Base-by-base conservation (phyloP, 2,888 invertebrate genomes). In the Macaria notata region DNA sequence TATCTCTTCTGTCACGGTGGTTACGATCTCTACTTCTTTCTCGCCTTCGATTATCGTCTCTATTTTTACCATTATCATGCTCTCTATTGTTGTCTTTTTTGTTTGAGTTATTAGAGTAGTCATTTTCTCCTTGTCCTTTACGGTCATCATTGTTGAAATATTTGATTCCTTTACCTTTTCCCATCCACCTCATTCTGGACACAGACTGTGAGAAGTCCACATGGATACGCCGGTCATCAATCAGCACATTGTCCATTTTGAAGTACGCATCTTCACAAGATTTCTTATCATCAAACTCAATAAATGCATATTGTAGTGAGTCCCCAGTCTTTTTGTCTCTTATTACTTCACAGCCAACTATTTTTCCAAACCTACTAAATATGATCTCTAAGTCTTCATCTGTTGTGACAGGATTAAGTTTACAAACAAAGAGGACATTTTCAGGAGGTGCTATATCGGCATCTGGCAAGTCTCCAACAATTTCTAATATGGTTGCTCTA, bases 161-260 rank as follows among this genome's bases (percentile, higher is more conserved):
- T 63, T 93, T 92, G 0, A 96, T 94, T 4, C 96, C 96, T 75
- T 95, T 93, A 0, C 97, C 98, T 88, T 97, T 98, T 3, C 98
- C 98, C 53, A 95, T 93, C 97, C 97, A 98, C 72, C 95, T 95
- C 70, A 97, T 94, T 86, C 98, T 99, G 2, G 99, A 95, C 0
- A 99, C 99, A 49, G 99, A 99, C 83, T 99, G 99, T 64, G 98
- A 99, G 90, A 99, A 99, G 86, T 99, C 99, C 0, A 99, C 99
- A 88, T 99, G 99, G 75, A 99, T 99, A 64, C 99, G 93, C 31
- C 99, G 93, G 80, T 99, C 99, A 87, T 99, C 99, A 72, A 99
- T 99, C 4, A 99, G 91, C 0, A 99, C 99, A 92, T 99, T 99
- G 81, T 99, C 99, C 99, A 99, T 99, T 92, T 99, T 99, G 76